phyloP scores from a whole-genome alignment of 1,140 invertebrate genomes.

The Patella vulgata region DNA sequence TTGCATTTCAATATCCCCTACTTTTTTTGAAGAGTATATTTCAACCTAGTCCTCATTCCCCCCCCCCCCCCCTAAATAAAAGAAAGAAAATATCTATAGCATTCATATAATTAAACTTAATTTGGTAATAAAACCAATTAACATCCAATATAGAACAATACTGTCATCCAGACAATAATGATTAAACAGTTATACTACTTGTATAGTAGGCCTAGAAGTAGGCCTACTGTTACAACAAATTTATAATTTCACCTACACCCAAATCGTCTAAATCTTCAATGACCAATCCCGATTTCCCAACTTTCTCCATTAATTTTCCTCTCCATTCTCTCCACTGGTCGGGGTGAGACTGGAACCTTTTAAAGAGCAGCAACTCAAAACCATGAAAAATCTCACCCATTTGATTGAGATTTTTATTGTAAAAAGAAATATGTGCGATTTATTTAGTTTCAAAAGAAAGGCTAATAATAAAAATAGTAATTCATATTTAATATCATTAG shows the following conservation, averaged over 20 bases:
- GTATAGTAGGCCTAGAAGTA: not conserved
- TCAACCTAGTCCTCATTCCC: no score
- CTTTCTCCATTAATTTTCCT: slow-evolving; percentile 39
- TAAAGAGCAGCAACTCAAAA: slow-evolving; percentile 59
- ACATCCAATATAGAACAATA: not conserved
- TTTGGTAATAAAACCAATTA: no score
- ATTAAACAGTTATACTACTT: not conserved
- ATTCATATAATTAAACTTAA: no score
- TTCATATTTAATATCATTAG: no score
- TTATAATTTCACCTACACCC: slow-evolving; percentile 15
- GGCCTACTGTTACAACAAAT: not conserved
- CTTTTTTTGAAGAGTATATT: no score
- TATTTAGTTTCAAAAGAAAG: no score
- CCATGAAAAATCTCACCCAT: slow-evolving; percentile 54
- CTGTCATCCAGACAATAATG: not conserved
- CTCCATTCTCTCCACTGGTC: slow-evolving; percentile 55
- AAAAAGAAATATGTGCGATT: no score
- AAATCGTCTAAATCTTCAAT: slow-evolving; percentile 26
- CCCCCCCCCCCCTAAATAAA: no score
- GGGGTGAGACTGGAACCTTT: slow-evolving; percentile 50
- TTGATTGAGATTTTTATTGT: no score
- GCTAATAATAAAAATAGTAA: no score
- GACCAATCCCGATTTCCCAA: slow-evolving; percentile 26
- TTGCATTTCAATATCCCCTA: no score
- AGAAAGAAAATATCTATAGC: no score